Evolutionary conservation across 2,797 vertebrate genomes (phyloP), one percentile per base, ranked within the genome.

Genomic region (Gallirallus australis): DNA sequence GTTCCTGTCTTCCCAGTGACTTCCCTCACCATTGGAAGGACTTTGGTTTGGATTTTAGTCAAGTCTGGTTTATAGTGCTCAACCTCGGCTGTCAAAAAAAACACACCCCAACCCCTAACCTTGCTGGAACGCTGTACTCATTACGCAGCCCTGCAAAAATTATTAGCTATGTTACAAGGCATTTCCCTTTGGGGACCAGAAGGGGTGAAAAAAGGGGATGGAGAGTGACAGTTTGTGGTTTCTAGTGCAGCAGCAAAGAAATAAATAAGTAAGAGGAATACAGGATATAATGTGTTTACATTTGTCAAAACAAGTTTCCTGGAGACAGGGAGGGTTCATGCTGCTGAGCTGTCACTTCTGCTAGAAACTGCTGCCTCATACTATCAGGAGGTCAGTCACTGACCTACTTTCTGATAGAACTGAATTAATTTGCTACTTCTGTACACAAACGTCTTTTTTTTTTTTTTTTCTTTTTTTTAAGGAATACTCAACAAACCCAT

Each of bases 311-410:
- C 96, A 92, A 97, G 97, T 97, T 99, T 99, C 97, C 98, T 98
- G 98, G 97, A 98, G 98, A 98, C 95, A 73, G 59, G 56, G 94
- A 94, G 89, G 87, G 91, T 94, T 91, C 96, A 94, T 27, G 92
- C 96, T 95, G 96, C 66, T 93, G 79, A 89, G 96, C 95, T 97
- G 97, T 97, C 93, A 94, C 94, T 95, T 96, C 96, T 82, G 83
- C 92, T 90, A 92, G 95, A 98, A 99, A 98, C 95, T 98, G 98
- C 98, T 98, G 98, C 98, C 98, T 99, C 98, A 98, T 98, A 96
- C 97, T 98, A 98, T 86, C 61, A n/a, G 96, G 96, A 94, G 96
- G 98, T 97, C 98, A 96, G 95, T 92, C 94, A 70, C 96, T 98
- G 98, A 98, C 98, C 98, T 98, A 98, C 97, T 98, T 99, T 98